Evolutionary conservation across 2,888 invertebrate genomes (phyloP), one percentile per base, ranked within the genome.

Genomic region (Dusona sp.): DNA sequence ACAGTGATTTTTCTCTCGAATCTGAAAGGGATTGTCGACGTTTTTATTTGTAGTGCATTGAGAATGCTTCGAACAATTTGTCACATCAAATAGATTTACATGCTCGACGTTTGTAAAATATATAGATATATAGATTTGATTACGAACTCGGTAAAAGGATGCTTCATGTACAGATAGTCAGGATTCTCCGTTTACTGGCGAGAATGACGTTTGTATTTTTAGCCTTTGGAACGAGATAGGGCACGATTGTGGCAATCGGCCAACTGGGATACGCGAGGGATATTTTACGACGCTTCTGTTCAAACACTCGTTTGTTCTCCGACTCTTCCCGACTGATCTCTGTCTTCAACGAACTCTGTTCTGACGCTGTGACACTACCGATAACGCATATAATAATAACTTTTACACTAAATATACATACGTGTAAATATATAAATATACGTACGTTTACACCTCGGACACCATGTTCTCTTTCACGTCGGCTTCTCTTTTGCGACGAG

Each of bases 271-370:
- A 48, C 33, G 38, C 65, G 89, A 89, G 89, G 88, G 90, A 90
- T 88, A 88, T 89, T 90, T 90, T 89, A 91, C 89, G 89, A 85
- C 45, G 85, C 89, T 88, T 16, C 61, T 89, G 89, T 90, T 90
- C 89, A 91, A 91, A 91, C 90, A 89, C 89, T 91, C 90, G 90
- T 90, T 91, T 90, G 89, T 90, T 90, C 90, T 90, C 88, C 88
- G 86, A 78, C 54, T 75, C 45, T 82, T 67, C 48, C 80, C 75
- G 68, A 11, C n/a, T 19, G 72, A 48, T 57, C 36, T 57, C n/a
- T 57, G 38, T 22, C 70, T 61, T 48, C 68, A 57, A n/a, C 22
- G n/a, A 22, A 48, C 70, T 42, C 42, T 61, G 9, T 13, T 22
- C 36, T 19, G 19, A n/a, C n/a, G 36, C 33, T 48, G 51, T 19